phyloP scores from a whole-genome alignment of 2,113 vertebrate genomes.

The Eira barbara region DNA sequence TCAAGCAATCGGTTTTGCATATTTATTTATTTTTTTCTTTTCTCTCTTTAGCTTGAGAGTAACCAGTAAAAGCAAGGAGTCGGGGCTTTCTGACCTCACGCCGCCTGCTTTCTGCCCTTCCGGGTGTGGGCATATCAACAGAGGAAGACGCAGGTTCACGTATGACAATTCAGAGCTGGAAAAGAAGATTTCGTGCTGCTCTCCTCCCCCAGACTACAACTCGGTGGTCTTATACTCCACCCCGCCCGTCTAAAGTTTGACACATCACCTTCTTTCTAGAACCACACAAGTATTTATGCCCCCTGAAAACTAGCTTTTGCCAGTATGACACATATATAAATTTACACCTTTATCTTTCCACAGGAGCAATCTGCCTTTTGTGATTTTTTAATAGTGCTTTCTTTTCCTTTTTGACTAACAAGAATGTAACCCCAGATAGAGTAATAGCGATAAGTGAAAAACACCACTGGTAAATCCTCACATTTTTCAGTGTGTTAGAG shows the following conservation, averaged over 20 bases:
- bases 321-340: constrained; percentile 49
- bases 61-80: constrained; percentile 83
- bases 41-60: constrained; percentile 75
- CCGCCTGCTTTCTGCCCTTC: constrained; percentile 74
- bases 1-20: background rate
- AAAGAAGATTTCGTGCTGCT: constrained; percentile 58
- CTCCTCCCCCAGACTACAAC: constrained; percentile 83
- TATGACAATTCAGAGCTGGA: constrained; percentile 58
- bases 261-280: background rate
- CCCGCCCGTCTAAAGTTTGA: constrained; percentile 67
- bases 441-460: constrained; percentile 1
- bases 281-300: constrained; percentile 33
- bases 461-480: background rate
- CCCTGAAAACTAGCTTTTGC: constrained; percentile 42
- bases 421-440: constrained; percentile 64
- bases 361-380: constrained; percentile 25
- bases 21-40: background rate
- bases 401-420: constrained; percentile 68
- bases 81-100: constrained; percentile 59
- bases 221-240: constrained; percentile 83
- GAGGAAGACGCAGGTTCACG: constrained; percentile 36
- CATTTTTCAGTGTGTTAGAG: background rate
- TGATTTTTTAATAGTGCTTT: constrained; percentile 39
- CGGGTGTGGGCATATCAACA: constrained; percentile 76
- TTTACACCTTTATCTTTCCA: background rate